These are phyloP conservation scores for Drosophila monieri DNA, from an alignment of 2,888 invertebrate species.

Conservation along the genomic window DNA sequence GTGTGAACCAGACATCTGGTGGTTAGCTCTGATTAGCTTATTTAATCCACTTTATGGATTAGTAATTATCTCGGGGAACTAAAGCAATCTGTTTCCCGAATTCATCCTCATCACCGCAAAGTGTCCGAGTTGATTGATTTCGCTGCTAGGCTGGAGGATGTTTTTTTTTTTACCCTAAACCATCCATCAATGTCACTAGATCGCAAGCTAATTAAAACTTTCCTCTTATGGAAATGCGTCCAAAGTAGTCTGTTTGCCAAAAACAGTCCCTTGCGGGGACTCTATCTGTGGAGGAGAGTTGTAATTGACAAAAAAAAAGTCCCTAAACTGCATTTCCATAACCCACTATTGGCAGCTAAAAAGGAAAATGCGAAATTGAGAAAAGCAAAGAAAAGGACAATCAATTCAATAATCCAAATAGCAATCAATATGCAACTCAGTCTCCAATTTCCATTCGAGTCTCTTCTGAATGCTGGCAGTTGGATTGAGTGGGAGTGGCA, in stretches of 20 bases:
- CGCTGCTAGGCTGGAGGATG: slow-evolving; percentile 1
- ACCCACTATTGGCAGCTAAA: slow-evolving; percentile 3
- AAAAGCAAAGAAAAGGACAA: slow-evolving; percentile 16
- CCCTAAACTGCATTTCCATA: background rate
- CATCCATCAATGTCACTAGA: slow-evolving; percentile 39
- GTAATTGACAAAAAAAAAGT: background rate
- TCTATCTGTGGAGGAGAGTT: background rate
- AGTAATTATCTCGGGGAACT: slow-evolving; percentile 24
- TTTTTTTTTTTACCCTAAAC: slow-evolving; percentile 2
- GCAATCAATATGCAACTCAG: slow-evolving; percentile 31
- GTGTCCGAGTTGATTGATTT: slow-evolving; percentile 38
- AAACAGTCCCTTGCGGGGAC: no score
- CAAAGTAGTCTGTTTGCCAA: background rate
- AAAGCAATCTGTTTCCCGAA: slow-evolving; percentile 27
- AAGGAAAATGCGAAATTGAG: background rate
- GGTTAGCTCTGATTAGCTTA: slow-evolving; percentile 25
- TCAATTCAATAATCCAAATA: slow-evolving; percentile 42
- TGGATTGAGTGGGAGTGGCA: slow-evolving; percentile 7
- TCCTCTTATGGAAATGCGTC: background rate
- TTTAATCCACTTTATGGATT: slow-evolving; percentile 32
- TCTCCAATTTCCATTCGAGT: slow-evolving; percentile 31
- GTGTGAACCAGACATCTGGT: slow-evolving; percentile 13
- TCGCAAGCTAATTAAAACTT: slow-evolving; percentile 16
- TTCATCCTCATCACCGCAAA: slow-evolving; percentile 7
- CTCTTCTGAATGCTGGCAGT: background rate